phyloP scores from a whole-genome alignment of 2,888 invertebrate species.

The Aleiodes alternator region DNA sequence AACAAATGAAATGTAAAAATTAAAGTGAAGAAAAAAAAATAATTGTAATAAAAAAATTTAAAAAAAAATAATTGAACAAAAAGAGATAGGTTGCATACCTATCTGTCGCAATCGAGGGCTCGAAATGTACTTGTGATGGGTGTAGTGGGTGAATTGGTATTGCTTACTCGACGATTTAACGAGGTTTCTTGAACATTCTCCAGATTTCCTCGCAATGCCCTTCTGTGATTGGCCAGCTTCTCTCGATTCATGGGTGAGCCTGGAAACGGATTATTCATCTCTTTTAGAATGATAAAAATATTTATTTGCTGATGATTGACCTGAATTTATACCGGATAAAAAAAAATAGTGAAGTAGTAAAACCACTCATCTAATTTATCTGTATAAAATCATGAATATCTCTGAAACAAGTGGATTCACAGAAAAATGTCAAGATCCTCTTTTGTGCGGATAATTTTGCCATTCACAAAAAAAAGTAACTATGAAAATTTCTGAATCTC shows the following conservation, averaged over 20 bases:
- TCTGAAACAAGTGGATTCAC: too few relatives aligned
- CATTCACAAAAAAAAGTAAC: too few relatives aligned
- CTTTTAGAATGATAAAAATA: too few relatives aligned
- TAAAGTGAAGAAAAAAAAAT: constrained; percentile 16
- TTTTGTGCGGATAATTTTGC: too few relatives aligned
- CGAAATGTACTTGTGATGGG: constrained; percentile 71
- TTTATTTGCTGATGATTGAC: too few relatives aligned
- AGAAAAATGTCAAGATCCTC: too few relatives aligned
- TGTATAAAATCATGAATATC: too few relatives aligned
- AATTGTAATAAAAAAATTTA: constrained; percentile 38
- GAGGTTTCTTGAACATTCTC: constrained; percentile 86
- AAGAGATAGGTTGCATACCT: constrained; percentile 63
- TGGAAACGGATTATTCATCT: constrained; percentile 69
- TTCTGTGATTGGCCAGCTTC: constrained; percentile 86
- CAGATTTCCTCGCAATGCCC: constrained; percentile 81
- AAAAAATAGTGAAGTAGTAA: too few relatives aligned
- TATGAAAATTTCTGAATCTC: too few relatives aligned
- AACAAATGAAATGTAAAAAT: constrained; percentile 20
- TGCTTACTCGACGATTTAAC: constrained; percentile 84
- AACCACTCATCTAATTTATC: too few relatives aligned
- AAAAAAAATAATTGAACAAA: constrained; percentile 42
- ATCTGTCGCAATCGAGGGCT: constrained; percentile 72
- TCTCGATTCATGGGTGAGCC: constrained; percentile 90
- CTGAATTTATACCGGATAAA: too few relatives aligned
- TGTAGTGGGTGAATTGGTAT: constrained; percentile 72